These are phyloP conservation scores for Vipera latastei DNA, from an alignment of 2,797 vertebrate species.

Conservation along the genomic window DNA sequence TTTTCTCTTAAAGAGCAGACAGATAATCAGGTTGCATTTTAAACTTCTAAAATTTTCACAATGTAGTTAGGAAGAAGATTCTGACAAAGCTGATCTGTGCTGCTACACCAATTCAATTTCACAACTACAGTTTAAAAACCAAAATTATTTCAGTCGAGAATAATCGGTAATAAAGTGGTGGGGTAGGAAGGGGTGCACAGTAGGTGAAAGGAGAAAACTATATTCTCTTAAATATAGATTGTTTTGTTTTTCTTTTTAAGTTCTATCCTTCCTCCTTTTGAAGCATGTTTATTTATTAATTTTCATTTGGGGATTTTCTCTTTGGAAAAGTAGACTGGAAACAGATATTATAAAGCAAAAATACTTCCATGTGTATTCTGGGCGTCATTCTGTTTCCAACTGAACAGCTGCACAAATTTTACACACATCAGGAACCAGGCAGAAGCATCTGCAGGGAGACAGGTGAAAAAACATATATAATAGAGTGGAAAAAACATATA, in stretches of 20 bases:
- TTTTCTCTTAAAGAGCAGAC: constrained; percentile 59
- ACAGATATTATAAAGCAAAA: neutral
- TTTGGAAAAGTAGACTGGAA: neutral
- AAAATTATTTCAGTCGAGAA: neutral
- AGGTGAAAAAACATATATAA: neutral
- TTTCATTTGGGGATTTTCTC: neutral
- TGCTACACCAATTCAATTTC: neutral
- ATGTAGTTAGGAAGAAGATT: constrained; percentile 2
- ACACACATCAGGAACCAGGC: neutral
- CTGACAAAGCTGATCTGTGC: neutral
- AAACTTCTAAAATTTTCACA: constrained; percentile 26
- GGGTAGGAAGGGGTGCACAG: neutral
- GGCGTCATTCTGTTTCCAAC: neutral
- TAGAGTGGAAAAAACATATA: neutral
- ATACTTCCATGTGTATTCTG: neutral
- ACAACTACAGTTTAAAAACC: constrained; percentile 3
- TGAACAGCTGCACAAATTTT: neutral
- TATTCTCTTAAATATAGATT: neutral
- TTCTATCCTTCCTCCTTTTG: neutral
- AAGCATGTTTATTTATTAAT: neutral
- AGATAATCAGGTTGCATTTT: neutral
- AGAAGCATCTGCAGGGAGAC: neutral
- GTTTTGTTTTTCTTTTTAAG: no score
- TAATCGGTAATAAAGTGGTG: neutral
- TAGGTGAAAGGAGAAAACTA: neutral